Evolutionary conservation across 2,113 vertebrate genomes (phyloP).

Genomic region (Aramus guarauna): DNA sequence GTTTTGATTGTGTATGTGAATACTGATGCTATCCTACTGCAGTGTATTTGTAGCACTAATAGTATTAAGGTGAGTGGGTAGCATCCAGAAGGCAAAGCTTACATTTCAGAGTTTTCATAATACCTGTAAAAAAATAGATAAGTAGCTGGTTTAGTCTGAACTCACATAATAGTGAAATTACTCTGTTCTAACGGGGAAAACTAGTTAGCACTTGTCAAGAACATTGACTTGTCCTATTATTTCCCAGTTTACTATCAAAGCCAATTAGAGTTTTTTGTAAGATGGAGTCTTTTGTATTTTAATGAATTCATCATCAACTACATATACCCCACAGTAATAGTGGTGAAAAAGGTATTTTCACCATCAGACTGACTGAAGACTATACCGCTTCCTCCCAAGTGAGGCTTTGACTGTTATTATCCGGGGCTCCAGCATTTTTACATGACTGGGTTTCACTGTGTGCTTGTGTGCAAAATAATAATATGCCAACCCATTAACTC

Average conservation of each 20-base stretch:
- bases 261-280: background rate
- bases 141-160: background rate
- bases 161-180: background rate
- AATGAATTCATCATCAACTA: slow-evolving; percentile 3
- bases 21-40: background rate
- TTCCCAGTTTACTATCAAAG: background rate
- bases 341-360: background rate
- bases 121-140: background rate
- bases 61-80: background rate
- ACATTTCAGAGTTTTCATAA: background rate
- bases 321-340: background rate
- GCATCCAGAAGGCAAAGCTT: background rate
- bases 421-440: background rate
- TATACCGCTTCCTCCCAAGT: background rate
- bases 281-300: background rate
- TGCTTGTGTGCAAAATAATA: background rate
- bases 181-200: background rate
- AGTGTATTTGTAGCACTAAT: background rate
- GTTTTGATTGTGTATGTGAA: background rate
- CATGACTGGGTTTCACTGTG: background rate
- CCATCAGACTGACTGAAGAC: background rate
- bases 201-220: background rate
- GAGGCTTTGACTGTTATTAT: background rate
- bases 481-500: background rate
- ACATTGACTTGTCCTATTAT: background rate